These are phyloP conservation scores for Gadus macrocephalus DNA, from an alignment of 2,113 vertebrate species.

Conservation along the genomic window DNA sequence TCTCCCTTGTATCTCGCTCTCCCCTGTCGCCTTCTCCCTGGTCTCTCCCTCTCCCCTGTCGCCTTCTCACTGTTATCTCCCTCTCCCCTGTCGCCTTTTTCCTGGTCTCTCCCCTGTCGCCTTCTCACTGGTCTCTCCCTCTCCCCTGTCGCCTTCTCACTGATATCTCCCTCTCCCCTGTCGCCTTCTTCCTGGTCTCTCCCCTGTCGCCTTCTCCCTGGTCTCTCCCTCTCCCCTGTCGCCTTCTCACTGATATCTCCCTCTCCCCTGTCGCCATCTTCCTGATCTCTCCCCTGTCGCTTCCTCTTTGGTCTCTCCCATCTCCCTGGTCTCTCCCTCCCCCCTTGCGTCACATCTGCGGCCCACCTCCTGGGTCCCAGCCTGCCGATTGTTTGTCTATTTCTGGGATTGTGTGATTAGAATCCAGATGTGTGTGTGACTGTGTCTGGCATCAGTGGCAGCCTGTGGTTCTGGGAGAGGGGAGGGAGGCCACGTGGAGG, in stretches of 20 bases:
- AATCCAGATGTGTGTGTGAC: slow-evolving; percentile 66
- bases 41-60: slow-evolving; percentile 22
- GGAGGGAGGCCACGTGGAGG: slow-evolving; percentile 15
- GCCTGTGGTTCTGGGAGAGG: too few relatives aligned
- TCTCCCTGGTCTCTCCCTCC: slow-evolving; percentile 3
- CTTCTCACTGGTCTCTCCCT: neutral
- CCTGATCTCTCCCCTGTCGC: slow-evolving; percentile 1
- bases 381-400: slow-evolving; percentile 59
- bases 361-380: slow-evolving; percentile 25
- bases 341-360: slow-evolving; percentile 31
- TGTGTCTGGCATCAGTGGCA: slow-evolving; percentile 24
- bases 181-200: slow-evolving; percentile 3
- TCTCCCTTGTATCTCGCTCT: neutral
- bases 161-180: neutral
- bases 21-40: slow-evolving; percentile 2
- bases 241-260: too few relatives aligned
- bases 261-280: slow-evolving; percentile 4
- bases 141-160: slow-evolving; percentile 20
- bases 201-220: too few relatives aligned
- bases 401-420: slow-evolving; percentile 64
- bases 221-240: slow-evolving; percentile 20
- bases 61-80: too few relatives aligned
- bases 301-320: neutral
- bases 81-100: slow-evolving; percentile 4
- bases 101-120: too few relatives aligned